Conservation (phyloP, 2,113 vertebrate species). For the Chlamydotis undulata region DNA sequence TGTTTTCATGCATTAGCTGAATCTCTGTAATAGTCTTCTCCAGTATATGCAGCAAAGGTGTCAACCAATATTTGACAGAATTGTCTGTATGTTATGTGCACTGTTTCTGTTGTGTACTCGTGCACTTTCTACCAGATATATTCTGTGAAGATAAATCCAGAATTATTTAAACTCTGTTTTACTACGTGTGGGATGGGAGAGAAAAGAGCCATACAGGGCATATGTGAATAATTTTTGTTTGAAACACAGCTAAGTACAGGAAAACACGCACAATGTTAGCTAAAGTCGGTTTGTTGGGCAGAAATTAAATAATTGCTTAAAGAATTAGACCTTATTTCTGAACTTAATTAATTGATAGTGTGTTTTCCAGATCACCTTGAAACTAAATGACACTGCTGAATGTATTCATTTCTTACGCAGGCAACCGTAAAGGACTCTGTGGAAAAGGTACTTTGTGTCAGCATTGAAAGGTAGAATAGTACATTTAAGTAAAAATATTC, state of each 20-base stretch:
- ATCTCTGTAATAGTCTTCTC: neutral
- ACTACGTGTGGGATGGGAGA: neutral
- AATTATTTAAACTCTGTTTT: neutral
- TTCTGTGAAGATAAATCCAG: neutral
- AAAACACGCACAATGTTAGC: neutral
- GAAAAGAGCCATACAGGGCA: neutral
- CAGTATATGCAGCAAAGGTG: neutral
- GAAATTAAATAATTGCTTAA: neutral
- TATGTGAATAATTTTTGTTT: neutral
- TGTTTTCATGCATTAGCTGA: neutral
- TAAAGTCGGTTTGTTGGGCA: neutral
- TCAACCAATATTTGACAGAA: neutral
- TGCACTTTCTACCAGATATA: neutral
- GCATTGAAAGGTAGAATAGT: neutral
- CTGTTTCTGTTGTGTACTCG: rapidly evolving
- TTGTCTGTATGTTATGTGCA: neutral
- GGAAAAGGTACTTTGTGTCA: neutral
- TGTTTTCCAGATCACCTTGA: neutral
- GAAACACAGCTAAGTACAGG: neutral
- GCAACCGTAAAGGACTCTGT: neutral
- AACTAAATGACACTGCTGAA: neutral
- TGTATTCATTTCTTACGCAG: neutral
- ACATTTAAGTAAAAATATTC: neutral
- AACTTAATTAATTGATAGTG: neutral
- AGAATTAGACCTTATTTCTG: neutral